Conservation (phyloP, 2,797 vertebrate species). For the Chaetodon trifasciatus region DNA sequence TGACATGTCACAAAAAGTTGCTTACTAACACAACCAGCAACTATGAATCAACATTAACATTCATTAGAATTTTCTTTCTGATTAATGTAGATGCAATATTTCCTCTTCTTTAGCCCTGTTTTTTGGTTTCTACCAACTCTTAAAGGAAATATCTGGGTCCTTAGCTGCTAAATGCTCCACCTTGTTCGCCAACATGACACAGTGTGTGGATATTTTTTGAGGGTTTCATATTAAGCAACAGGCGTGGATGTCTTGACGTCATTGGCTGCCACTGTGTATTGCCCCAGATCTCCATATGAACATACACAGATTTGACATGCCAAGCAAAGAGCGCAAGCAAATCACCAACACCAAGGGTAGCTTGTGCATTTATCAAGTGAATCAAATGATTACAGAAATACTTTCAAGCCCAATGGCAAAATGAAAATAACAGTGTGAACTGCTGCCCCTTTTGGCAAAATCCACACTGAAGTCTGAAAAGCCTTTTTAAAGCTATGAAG, state of each 20-base stretch:
- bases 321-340: background rate
- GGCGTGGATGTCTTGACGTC: background rate
- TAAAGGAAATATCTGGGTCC: too few species aligned
- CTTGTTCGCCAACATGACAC: too few species aligned
- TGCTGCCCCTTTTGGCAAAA: background rate
- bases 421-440: background rate
- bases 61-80: too few species aligned
- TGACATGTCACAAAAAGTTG: too few species aligned
- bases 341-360: background rate
- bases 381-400: slow-evolving; percentile 10
- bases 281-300: too few species aligned
- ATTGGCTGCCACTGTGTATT: background rate
- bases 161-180: too few species aligned
- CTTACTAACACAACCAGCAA: too few species aligned
- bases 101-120: too few species aligned
- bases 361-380: slow-evolving; percentile 3
- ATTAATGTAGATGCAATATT: too few species aligned
- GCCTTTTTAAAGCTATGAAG: background rate
- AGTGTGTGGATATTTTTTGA: background rate
- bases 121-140: too few species aligned
- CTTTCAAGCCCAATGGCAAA: slow-evolving; percentile 7
- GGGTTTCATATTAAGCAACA: background rate
- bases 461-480: background rate
- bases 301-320: background rate
- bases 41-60: too few species aligned